phyloP scores from a whole-genome alignment of 2,888 invertebrate genomes.

The Caenorhabditis doughertyi region DNA sequence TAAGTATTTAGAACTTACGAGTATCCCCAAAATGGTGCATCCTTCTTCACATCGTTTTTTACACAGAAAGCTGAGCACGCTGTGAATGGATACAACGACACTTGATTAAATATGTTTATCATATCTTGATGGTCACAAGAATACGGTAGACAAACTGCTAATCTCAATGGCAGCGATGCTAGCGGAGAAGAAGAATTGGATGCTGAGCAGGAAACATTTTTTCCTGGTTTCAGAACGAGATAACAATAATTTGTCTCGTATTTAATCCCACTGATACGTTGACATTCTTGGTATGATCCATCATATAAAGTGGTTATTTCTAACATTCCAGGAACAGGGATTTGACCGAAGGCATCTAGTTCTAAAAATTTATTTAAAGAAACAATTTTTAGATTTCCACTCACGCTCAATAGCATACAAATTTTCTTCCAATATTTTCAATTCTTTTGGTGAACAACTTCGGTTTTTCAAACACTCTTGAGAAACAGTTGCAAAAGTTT shows the following conservation, averaged over 20 bases:
- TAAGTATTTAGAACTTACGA: slow-evolving; percentile 25
- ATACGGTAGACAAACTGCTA: slow-evolving; percentile 40
- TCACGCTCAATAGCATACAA: slow-evolving; percentile 41
- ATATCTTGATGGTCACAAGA: slow-evolving; percentile 48
- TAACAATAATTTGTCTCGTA: slow-evolving; percentile 63
- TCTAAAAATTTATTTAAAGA: slow-evolving; percentile 31
- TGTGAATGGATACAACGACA: slow-evolving; percentile 27
- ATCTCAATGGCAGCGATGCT: neutral
- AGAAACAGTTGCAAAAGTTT: slow-evolving; percentile 9
- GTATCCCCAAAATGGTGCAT: slow-evolving; percentile 53
- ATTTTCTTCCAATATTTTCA: slow-evolving; percentile 37
- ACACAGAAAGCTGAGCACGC: slow-evolving; percentile 31
- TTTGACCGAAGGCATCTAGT: slow-evolving; percentile 60
- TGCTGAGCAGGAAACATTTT: slow-evolving; percentile 17
- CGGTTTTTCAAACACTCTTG: slow-evolving; percentile 7
- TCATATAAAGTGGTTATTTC: slow-evolving; percentile 39
- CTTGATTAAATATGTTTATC: slow-evolving; percentile 40
- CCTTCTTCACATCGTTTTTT: slow-evolving; percentile 30
- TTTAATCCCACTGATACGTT: slow-evolving; percentile 35
- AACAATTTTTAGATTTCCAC: neutral
- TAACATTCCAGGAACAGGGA: slow-evolving; percentile 46
- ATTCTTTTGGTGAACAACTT: slow-evolving; percentile 20
- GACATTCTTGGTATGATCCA: slow-evolving; percentile 55
- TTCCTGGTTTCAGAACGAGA: slow-evolving; percentile 23
- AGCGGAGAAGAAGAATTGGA: neutral